Percentiles rank a stretch among this genome's conserved stretches.
Conservation (phyloP, 2,888 invertebrate genomes). For the Eristalis pertinax region DNA sequence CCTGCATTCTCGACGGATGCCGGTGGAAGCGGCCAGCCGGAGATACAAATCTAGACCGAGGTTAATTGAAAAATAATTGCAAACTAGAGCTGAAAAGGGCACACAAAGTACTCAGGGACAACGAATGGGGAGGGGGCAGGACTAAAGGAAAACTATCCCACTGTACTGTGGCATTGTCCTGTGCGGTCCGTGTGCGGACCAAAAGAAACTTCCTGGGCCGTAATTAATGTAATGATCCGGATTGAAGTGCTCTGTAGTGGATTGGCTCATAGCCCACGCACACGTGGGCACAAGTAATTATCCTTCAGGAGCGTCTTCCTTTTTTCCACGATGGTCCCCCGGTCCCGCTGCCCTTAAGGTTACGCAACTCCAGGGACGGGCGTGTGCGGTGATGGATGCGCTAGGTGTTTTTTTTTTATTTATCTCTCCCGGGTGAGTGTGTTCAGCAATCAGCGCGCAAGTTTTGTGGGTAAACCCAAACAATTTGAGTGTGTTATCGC, state of each 20-base stretch:
- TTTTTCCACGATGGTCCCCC: background rate
- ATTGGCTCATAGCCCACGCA: background rate
- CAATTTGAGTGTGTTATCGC: constrained; percentile 31
- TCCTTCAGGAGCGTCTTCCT: constrained; percentile 19
- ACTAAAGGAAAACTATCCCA: background rate
- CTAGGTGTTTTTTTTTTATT: constrained; percentile 4
- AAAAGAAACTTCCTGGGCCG: constrained; percentile 36
- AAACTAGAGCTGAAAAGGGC: constrained; percentile 61
- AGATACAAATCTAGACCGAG: constrained; percentile 68
- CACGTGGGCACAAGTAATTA: constrained; percentile 19
- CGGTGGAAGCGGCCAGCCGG: constrained; percentile 8
- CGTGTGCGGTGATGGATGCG: constrained; percentile 14
- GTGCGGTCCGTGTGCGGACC: constrained; percentile 5
- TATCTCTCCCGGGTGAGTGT: background rate
- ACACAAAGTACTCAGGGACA: background rate
- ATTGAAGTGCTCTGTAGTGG: constrained; percentile 31
- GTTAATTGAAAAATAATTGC: constrained; percentile 72
- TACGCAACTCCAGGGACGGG: background rate
- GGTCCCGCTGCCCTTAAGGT: background rate
- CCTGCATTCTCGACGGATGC: background rate
- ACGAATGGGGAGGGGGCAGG: background rate
- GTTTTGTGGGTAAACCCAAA: constrained; percentile 25
- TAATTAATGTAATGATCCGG: constrained; percentile 66
- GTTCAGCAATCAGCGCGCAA: constrained; percentile 7
- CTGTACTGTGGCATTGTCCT: constrained; percentile 44